phyloP scores from a whole-genome alignment of 2,113 vertebrate genomes.

The Mus musculus region GRCm39 chr14:14313001-14313500 shows the following conservation, averaged over 20 bases:
- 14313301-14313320: neutral
- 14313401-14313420: neutral
- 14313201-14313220: neutral
- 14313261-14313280: neutral
- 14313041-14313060: neutral
- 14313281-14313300: neutral
- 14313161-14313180: slow-evolving; percentile 18
- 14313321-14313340: neutral
- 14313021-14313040: neutral
- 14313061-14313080: neutral
- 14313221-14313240: slow-evolving; percentile 30
- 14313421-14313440: neutral
- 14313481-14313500: neutral
- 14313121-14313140: neutral
- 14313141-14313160: neutral
- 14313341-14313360: neutral
- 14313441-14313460: neutral
- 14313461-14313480: neutral
- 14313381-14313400: neutral
- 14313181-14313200: neutral
- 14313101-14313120: slow-evolving; percentile 18
- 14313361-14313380: neutral
- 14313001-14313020: neutral
- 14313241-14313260: slow-evolving; percentile 52
- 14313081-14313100: neutral